A percentile compares a stretch with the other conserved stretches of the same genome.
phyloP scores from a whole-genome alignment of 2,888 invertebrate species.

The Nephrotoma appendiculata region DNA sequence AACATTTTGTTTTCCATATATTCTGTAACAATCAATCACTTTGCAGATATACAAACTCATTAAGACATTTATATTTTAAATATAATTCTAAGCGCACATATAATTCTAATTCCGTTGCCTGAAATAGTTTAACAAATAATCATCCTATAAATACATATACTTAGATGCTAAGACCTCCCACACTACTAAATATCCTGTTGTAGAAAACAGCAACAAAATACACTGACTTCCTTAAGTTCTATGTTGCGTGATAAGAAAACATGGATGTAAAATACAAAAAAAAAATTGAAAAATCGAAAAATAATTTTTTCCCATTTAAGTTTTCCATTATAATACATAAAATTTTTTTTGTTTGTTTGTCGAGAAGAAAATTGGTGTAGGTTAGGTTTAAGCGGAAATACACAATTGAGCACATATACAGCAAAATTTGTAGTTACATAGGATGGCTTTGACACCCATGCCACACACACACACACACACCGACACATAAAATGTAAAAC shows the following conservation, averaged over 20 bases:
- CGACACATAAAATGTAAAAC: too few relatives aligned
- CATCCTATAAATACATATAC: not conserved
- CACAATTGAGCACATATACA: not conserved
- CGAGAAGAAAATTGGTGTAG: not conserved
- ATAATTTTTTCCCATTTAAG: not conserved
- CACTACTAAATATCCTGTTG: not conserved
- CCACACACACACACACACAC: too few relatives aligned
- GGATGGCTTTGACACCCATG: too few relatives aligned
- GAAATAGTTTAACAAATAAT: not conserved
- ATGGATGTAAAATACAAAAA: not conserved
- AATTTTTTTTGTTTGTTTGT: not conserved
- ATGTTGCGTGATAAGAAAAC: not conserved
- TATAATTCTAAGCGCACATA: not conserved
- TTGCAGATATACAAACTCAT: not conserved
- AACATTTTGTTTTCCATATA: not conserved
- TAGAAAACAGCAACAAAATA: not conserved
- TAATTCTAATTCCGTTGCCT: not conserved
- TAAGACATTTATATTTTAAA: not conserved
- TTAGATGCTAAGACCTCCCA: not conserved
- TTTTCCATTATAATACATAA: not conserved
- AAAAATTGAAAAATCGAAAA: not conserved
- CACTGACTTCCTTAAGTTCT: not conserved
- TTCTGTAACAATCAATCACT: not conserved
- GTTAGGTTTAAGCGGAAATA: not conserved
- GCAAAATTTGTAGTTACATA: not conserved